Conservation (phyloP, 2,797 vertebrate species). For the Saxicola maurus region DNA sequence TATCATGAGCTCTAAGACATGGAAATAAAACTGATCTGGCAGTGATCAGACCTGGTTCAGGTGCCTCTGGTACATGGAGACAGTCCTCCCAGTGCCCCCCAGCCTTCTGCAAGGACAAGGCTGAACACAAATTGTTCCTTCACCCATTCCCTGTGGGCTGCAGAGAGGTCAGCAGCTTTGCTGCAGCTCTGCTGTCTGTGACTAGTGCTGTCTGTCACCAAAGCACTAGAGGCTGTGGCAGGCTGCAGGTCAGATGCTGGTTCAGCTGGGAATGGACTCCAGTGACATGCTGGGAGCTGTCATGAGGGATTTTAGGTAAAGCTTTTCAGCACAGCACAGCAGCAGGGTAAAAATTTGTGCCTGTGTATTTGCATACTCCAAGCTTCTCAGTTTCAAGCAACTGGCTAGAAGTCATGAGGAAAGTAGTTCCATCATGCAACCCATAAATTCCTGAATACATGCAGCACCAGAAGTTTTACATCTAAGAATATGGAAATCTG, state of each 20-base stretch:
- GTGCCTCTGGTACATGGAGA: background rate
- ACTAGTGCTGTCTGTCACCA: background rate
- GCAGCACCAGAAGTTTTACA: background rate
- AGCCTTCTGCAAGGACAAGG: background rate
- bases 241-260: background rate
- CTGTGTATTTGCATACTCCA: background rate
- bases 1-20: background rate
- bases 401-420: background rate
- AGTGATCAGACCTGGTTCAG: background rate
- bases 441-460: background rate
- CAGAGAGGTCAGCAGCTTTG: background rate
- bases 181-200: background rate
- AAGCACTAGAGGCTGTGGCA: background rate
- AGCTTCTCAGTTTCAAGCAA: background rate
- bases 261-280: background rate
- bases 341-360: background rate
- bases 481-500: background rate
- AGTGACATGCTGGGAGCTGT: background rate
- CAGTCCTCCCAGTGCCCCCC: background rate
- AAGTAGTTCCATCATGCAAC: background rate
- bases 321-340: background rate
- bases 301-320: too few species aligned
- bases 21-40: background rate
- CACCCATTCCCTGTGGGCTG: too few species aligned
- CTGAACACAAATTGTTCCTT: background rate